phyloP scores from a whole-genome alignment of 1,140 invertebrate species.

The Calycopis cecrops region DNA sequence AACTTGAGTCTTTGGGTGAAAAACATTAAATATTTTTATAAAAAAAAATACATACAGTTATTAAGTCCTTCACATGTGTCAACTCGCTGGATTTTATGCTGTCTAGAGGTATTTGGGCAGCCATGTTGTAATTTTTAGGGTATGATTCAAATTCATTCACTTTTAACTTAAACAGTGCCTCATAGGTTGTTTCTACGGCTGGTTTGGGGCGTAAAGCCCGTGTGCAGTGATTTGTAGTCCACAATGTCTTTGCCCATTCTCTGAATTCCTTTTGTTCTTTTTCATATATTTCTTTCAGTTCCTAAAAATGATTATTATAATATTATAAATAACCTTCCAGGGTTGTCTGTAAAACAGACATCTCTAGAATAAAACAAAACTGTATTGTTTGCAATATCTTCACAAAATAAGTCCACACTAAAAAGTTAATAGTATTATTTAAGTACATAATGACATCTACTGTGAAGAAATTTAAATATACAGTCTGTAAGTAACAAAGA shows the following conservation, averaged over 20 bases:
- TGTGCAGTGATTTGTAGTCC: slow-evolving; percentile 44
- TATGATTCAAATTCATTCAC: slow-evolving; percentile 37
- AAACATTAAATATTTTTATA: background rate
- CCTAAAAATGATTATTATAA: slow-evolving; percentile 30
- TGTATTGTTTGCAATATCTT: too few relatives aligned
- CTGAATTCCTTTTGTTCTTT: slow-evolving; percentile 55
- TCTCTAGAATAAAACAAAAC: too few relatives aligned
- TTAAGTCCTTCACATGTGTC: slow-evolving; percentile 35
- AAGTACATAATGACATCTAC: too few relatives aligned
- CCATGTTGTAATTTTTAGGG: slow-evolving; percentile 43
- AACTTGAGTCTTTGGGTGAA: too few relatives aligned
- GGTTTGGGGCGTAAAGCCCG: slow-evolving; percentile 51
- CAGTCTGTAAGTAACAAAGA: too few relatives aligned
- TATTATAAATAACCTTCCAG: too few relatives aligned
- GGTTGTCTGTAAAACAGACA: too few relatives aligned
- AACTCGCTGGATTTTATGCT: slow-evolving; percentile 31
- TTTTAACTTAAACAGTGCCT: slow-evolving; percentile 46
- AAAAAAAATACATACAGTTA: slow-evolving; percentile 35
- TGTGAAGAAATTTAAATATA: too few relatives aligned
- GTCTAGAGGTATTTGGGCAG: slow-evolving; percentile 52
- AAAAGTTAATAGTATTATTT: too few relatives aligned
- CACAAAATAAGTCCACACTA: too few relatives aligned
- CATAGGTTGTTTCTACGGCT: slow-evolving; percentile 43
- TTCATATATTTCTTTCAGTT: slow-evolving; percentile 41
- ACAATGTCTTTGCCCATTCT: slow-evolving; percentile 51